Percentiles rank a stretch among this genome's conserved stretches.
These are phyloP conservation scores for Eulithis prunata DNA, from an alignment of 2,888 invertebrate genomes.

Conservation along the genomic window DNA sequence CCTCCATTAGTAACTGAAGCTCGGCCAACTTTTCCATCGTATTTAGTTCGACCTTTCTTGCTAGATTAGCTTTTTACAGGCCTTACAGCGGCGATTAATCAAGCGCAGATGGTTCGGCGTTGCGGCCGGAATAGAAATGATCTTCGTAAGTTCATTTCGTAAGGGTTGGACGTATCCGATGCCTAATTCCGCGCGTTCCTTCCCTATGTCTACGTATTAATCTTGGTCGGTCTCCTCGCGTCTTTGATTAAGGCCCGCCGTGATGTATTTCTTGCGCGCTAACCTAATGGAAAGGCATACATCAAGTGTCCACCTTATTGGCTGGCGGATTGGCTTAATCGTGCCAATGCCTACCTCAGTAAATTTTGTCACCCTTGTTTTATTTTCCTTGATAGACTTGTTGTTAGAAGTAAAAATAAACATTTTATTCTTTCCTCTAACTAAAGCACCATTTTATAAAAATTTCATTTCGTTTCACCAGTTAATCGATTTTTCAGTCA, in stretches of 20 bases:
- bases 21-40: slow-evolving; percentile 28
- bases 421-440: too few species aligned
- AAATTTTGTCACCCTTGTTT: slow-evolving; percentile 63
- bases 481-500: too few species aligned
- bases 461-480: not conserved
- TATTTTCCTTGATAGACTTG: slow-evolving; percentile 33
- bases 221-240: slow-evolving; percentile 73
- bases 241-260: slow-evolving; percentile 79
- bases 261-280: slow-evolving; percentile 82
- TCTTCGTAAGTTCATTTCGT: slow-evolving; percentile 57
- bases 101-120: slow-evolving; percentile 36
- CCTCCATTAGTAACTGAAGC: not conserved
- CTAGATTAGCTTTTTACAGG: slow-evolving; percentile 35
- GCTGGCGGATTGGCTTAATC: slow-evolving; percentile 76
- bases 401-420: slow-evolving; percentile 25
- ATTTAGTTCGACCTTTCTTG: slow-evolving; percentile 29
- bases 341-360: slow-evolving; percentile 65
- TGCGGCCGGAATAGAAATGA: slow-evolving; percentile 43
- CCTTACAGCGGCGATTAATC: slow-evolving; percentile 34
- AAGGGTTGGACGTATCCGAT: slow-evolving; percentile 56
- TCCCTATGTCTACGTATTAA: slow-evolving; percentile 75
- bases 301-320: slow-evolving; percentile 83
- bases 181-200: slow-evolving; percentile 60
- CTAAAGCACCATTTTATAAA: not conserved
- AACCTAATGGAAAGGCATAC: slow-evolving; percentile 82